Percentiles rank a stretch among this genome's conserved stretches.
These are phyloP conservation scores for Bungarus multicinctus DNA, from an alignment of 2,113 vertebrate genomes.

Conservation along the genomic window DNA sequence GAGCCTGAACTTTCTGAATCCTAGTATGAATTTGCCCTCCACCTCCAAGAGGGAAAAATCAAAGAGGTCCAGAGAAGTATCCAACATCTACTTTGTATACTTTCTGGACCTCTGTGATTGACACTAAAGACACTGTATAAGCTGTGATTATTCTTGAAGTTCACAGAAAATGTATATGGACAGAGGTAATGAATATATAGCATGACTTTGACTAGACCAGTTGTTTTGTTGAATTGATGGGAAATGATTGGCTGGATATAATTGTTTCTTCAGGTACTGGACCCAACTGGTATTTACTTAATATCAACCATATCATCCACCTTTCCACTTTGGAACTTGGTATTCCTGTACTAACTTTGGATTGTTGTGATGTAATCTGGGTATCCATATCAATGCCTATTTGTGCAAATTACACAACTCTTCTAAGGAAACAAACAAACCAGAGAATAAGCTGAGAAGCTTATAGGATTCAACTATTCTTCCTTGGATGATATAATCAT, in stretches of 20 bases:
- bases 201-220: background rate
- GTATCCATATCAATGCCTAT: background rate
- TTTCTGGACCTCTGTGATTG: no score
- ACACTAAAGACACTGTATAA: no score
- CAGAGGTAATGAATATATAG: background rate
- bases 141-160: no score
- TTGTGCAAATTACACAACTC: background rate
- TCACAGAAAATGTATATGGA: no score
- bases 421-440: background rate
- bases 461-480: background rate
- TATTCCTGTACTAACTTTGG: background rate
- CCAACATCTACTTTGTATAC: background rate
- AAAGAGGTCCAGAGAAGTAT: no score
- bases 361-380: background rate
- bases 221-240: background rate
- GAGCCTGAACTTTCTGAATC: no score
- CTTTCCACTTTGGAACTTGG: background rate
- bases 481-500: background rate
- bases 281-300: background rate
- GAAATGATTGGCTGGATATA: background rate
- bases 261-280: background rate
- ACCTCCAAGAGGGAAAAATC: no score
- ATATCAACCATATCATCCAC: background rate
- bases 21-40: no score
- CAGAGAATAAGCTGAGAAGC: background rate